phyloP scores from a whole-genome alignment of 1,140 invertebrate species.

The Drosophila murphyi region DNA sequence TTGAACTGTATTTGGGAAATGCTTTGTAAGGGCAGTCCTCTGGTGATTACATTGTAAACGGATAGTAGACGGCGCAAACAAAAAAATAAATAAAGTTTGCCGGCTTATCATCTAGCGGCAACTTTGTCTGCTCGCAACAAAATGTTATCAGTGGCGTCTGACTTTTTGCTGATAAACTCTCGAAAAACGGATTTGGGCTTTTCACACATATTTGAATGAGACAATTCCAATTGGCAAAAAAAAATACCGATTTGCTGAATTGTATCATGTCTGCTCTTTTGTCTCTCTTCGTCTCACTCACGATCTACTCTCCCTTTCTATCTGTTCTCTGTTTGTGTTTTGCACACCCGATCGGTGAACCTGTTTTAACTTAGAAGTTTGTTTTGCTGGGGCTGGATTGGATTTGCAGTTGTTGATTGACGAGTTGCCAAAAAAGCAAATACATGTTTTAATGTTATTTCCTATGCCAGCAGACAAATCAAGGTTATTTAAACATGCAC shows the following conservation, averaged over 20 bases:
- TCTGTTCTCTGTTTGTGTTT: slow-evolving; percentile 60
- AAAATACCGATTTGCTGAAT: neutral
- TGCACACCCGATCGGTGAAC: slow-evolving; percentile 38
- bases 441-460: neutral
- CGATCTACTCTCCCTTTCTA: no score
- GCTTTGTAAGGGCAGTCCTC: neutral
- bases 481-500: slow-evolving; percentile 36
- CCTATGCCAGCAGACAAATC: slow-evolving; percentile 41
- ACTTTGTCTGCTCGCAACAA: slow-evolving; percentile 17
- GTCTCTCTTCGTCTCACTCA: slow-evolving; percentile 11
- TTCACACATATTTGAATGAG: slow-evolving; percentile 20
- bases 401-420: slow-evolving; percentile 44
- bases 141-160: slow-evolving; percentile 63
- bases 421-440: slow-evolving; percentile 32
- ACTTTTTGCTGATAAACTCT: slow-evolving; percentile 66
- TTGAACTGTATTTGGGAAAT: neutral
- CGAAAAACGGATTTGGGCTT: slow-evolving; percentile 6
- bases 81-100: slow-evolving; percentile 27
- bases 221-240: slow-evolving; percentile 42
- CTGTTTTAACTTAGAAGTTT: slow-evolving; percentile 67
- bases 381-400: slow-evolving; percentile 43
- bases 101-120: slow-evolving; percentile 49
- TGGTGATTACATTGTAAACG: slow-evolving; percentile 47
- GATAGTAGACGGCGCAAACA: slow-evolving; percentile 17
- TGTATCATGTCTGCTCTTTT: slow-evolving; percentile 6